Evolutionary conservation across 2,888 invertebrate species (phyloP), one percentile per base, ranked within the genome.

Genomic region (Quadroppia sp.): DNA sequence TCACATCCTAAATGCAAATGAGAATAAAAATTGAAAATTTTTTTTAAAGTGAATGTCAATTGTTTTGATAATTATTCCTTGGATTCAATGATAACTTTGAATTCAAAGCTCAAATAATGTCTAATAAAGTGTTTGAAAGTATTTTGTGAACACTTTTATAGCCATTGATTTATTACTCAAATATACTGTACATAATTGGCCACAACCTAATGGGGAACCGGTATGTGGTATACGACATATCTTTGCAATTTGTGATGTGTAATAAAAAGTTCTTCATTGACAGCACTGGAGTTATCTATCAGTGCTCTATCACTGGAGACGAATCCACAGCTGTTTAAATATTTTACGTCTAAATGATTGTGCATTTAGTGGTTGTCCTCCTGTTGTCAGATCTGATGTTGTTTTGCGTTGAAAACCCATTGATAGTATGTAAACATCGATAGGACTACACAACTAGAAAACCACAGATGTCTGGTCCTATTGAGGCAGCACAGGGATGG

Each of bases 391-490:
- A 28, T 15, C 28, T 28, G 4, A 50, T 23, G 23, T 50, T 13
- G 20, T 20, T 53, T 28, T 28, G 13, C 13, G 30, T 56, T 25
- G 56, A 56, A 28, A 56, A 53, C 23, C 28, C 13, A 56, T 28
- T 56, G 28, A 45, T 45, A 36, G 36, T 53, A 28, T 56, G 56
- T 30, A 56, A 56, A 56, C 56, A 56, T 28, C 56, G 15, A 15
- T 15, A 17, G 15, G 15, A 45, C 11, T 15, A 45, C 15, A 15
- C 28, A 56, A 13, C 11, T 15, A 48, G 23, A 28, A 64, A 64
- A n/a, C 61, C 61, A 64, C 61, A 64, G 61, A 64, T 64, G 61
- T 64, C 61, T 64, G 36, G 61, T 64, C 61, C 61, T 64, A 64
- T 64, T 64, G 61, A 36, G 13, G 9, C 36, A 36, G 36, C 36